A percentile compares a stretch with the other conserved stretches of the same genome.
Evolutionary conservation across 2,797 vertebrate species (phyloP).

Genomic region (Eupleurogrammus muticus): DNA sequence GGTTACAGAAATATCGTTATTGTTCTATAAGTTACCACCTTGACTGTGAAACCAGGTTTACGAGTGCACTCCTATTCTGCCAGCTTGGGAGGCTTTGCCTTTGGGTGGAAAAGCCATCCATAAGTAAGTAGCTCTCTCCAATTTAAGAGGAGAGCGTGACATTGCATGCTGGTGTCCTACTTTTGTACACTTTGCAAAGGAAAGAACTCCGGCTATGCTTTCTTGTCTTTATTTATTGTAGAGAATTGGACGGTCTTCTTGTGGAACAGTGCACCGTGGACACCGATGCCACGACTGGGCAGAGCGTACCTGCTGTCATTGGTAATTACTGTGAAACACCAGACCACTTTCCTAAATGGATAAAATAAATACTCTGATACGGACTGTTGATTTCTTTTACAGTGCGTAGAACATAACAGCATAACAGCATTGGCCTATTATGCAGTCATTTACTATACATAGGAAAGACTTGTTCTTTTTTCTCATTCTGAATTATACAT

Average conservation of each 20-base stretch:
- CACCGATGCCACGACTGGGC: conserved; percentile 89
- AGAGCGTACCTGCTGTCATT: conserved; percentile 90
- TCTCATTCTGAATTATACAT: conserved; percentile 59
- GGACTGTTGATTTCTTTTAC: conserved; percentile 17
- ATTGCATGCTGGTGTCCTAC: conserved; percentile 3
- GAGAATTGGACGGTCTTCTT: conserved; percentile 91
- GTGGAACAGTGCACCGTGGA: conserved; percentile 95
- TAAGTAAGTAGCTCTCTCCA: conserved; percentile 86
- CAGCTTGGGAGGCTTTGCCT: conserved; percentile 95
- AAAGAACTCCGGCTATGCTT: not conserved
- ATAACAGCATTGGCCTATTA: conserved; percentile 14
- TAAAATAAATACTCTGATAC: not conserved
- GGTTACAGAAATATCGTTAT: not conserved
- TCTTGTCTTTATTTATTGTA: conserved; percentile 60
- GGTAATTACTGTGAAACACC: conserved; percentile 77
- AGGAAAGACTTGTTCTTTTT: conserved; percentile 19
- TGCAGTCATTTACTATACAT: conserved; percentile 43
- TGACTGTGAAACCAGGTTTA: conserved; percentile 88
- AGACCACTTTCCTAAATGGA: conserved; percentile 2
- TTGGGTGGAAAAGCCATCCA: conserved; percentile 96
- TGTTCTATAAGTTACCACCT: conserved; percentile 50
- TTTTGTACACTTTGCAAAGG: not conserved
- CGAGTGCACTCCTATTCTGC: conserved; percentile 94
- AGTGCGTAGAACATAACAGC: not conserved
- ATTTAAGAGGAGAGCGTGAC: not conserved